Base-by-base conservation (phyloP, 2,888 invertebrate genomes). In the Ochropleura leucogaster region DNA sequence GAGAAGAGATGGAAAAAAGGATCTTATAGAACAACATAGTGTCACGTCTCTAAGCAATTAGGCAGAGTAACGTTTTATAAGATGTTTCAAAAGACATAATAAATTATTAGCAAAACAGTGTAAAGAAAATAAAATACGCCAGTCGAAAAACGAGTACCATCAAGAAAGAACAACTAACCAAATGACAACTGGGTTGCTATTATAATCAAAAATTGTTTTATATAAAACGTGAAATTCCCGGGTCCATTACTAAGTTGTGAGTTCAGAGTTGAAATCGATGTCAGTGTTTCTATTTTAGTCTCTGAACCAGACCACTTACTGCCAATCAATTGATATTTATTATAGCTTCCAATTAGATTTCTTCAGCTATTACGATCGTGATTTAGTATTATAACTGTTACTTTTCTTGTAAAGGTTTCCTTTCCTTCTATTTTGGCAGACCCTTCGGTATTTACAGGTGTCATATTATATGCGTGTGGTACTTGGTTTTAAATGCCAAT, bases 251-350 rank as follows among this genome's bases (percentile, higher is more conserved):
- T 55, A 55, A 20, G 0, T 57, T 30, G 12, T 20, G 0, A 30
- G 20, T 70, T 44, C 30, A 53, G 46, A 16, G n/a, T 71, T 46
- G 53, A 65, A 53, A 42, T 46, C 16, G 8, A 16, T 9, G n/a
- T 9, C 16, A 6, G 30, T 62, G 20, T 49, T 18, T 44, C 30
- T 60, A 64, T 72, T 69, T 59, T 30, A 64, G 49, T 42, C n/a
- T 40, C 3, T 46, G n/a, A 60, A 44, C 44, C 63, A 10, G 42
- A 47, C 30, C 53, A 62, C 74, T 46, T 74, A 51, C 4, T 64
- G n/a, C 49, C 74, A 59, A 30, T 74, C 30, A 55, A 62, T 47
- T 9, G 8, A 69, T 40, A 20, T 16, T 0, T 40, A 47, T 42
- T 30, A 55, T 47, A 62, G n/a, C 0, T 3, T 57, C 30, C 30